phyloP scores from a whole-genome alignment of 2,888 invertebrate genomes.

The Apodemia hepburni region DNA sequence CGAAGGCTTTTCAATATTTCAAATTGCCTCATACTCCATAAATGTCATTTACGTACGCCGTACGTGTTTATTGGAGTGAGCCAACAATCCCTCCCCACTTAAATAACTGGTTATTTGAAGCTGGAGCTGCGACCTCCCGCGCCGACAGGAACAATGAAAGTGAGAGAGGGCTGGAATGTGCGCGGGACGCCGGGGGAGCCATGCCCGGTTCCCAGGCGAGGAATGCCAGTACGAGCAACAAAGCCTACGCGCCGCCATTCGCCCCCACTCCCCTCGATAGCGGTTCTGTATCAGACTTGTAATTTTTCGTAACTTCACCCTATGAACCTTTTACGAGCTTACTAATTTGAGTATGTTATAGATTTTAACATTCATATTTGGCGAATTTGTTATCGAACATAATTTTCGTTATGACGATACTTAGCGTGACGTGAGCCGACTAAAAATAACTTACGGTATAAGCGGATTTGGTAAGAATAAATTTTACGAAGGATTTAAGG shows the following conservation, averaged over 20 bases:
- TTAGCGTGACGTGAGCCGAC: background rate
- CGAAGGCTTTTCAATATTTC: conserved; percentile 30
- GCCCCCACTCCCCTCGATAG: conserved; percentile 53
- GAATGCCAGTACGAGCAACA: conserved; percentile 77
- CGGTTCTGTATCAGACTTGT: conserved; percentile 57
- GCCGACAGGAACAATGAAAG: conserved; percentile 76
- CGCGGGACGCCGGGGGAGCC: conserved; percentile 44
- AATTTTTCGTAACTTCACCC: conserved; percentile 68
- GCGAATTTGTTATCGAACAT: background rate
- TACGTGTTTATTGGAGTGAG: conserved; percentile 64
- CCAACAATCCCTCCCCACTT: conserved; percentile 54
- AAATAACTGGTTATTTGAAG: conserved; percentile 53
- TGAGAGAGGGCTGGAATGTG: conserved; percentile 77
- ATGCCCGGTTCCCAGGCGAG: conserved; percentile 77
- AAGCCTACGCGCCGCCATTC: conserved; percentile 75
- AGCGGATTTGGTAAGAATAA: too few species aligned
- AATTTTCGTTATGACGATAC: too few species aligned
- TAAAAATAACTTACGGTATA: background rate
- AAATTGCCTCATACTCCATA: conserved; percentile 45
- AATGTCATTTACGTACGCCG: conserved; percentile 62
- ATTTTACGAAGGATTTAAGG: too few species aligned
- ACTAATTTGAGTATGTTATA: conserved; percentile 35
- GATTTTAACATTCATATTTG: background rate
- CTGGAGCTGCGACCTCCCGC: conserved; percentile 65
- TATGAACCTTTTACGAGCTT: conserved; percentile 52